Evolutionary conservation across 64 coral and sea anemone genomes (phyloP).

Genomic region (Stichodactyla mertensii): DNA sequence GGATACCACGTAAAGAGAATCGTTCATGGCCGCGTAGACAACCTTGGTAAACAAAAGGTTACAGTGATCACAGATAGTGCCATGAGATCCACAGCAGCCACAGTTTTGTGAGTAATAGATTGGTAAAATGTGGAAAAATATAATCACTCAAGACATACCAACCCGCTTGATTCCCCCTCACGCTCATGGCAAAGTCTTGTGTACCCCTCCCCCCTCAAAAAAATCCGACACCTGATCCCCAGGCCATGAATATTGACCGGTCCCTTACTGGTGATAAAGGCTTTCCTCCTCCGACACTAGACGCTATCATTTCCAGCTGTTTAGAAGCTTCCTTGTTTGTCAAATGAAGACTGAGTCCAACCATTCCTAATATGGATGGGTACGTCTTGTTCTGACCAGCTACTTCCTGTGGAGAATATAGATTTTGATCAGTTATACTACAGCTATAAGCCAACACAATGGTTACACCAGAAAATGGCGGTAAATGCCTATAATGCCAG

Average conservation of each 20-base stretch:
- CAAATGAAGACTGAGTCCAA: constrained; percentile 46
- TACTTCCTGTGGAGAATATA: constrained; percentile 26
- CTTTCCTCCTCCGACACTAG: background rate
- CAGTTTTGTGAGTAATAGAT: too few species aligned
- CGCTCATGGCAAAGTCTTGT: too few species aligned
- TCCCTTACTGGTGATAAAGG: background rate
- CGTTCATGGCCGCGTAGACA: constrained; percentile 6
- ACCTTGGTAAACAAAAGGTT: background rate
- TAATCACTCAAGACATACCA: too few species aligned
- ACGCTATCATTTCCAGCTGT: background rate
- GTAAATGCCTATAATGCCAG: background rate
- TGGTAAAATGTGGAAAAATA: too few species aligned
- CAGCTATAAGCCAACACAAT: background rate
- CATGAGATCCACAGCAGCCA: too few species aligned
- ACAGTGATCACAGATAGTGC: background rate
- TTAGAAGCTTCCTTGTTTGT: background rate
- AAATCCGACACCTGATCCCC: too few species aligned
- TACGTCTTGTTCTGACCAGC: constrained; percentile 49
- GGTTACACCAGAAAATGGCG: background rate
- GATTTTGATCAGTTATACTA: too few species aligned
- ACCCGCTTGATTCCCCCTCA: too few species aligned
- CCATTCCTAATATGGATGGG: constrained; percentile 56
- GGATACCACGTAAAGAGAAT: constrained; percentile 2
- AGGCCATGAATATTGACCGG: background rate
- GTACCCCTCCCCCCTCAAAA: too few species aligned